phyloP scores from a whole-genome alignment of 2,797 vertebrate species.

The Syncerus caffer region DNA sequence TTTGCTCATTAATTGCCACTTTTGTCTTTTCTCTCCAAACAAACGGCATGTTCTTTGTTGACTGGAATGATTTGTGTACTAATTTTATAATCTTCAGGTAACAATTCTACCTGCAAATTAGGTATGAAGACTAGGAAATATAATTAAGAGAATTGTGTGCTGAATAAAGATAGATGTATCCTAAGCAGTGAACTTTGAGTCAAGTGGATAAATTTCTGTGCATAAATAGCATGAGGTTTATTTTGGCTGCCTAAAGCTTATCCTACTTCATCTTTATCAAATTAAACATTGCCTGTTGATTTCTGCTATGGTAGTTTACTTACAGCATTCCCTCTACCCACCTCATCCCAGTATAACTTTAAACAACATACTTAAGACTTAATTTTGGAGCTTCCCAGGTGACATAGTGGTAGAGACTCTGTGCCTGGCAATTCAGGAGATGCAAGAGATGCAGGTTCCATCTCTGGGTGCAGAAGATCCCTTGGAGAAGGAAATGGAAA shows the following conservation, averaged over 20 bases:
- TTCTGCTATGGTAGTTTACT: not conserved
- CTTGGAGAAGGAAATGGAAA: not conserved
- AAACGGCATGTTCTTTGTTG: constrained; percentile 33
- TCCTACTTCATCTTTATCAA: not conserved
- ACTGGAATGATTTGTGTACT: not conserved
- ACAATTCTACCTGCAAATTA: not conserved
- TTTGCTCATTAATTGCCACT: constrained; percentile 6
- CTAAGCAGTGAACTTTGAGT: constrained; percentile 6
- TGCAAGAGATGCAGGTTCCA: not conserved
- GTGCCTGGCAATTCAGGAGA: not conserved
- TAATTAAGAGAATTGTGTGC: constrained; percentile 19
- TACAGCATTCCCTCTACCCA: not conserved
- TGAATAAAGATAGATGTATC: not conserved
- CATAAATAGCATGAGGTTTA: not conserved
- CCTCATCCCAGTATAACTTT: not conserved
- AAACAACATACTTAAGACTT: not conserved
- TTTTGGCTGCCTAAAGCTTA: not conserved
- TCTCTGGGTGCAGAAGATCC: not conserved
- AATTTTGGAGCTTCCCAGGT: not conserved
- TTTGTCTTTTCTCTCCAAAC: not conserved
- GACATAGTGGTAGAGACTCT: not conserved
- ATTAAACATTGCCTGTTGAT: not conserved
- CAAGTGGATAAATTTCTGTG: not conserved
- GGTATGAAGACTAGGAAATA: constrained; percentile 17
- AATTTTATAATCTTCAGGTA: not conserved